A percentile compares a stretch with the other conserved stretches of the same genome.
Evolutionary conservation across 2,113 vertebrate genomes (phyloP).

Genomic region (Tympanuchus pallidicinctus): DNA sequence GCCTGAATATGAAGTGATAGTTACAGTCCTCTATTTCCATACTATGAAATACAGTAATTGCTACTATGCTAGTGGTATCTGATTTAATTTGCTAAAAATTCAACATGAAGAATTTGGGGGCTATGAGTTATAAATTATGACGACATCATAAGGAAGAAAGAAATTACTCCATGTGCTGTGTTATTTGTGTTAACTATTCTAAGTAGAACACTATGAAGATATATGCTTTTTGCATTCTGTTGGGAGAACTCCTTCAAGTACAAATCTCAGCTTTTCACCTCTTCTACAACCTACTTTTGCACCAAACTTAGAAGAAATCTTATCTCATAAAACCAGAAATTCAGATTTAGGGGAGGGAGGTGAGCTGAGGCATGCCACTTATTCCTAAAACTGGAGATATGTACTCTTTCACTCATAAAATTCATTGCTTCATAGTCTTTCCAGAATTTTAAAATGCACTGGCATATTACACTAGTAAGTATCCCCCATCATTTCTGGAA

Average conservation of each 20-base stretch:
- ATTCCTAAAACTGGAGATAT: background rate
- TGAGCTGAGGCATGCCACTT: background rate
- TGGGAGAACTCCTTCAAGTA: slow-evolving; percentile 16
- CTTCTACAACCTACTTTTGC: background rate
- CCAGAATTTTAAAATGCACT: background rate
- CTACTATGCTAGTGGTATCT: background rate
- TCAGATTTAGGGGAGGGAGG: background rate
- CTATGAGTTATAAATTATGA: background rate
- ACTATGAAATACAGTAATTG: background rate
- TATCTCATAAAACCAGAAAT: background rate
- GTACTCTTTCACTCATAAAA: background rate
- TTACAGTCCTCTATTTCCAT: background rate
- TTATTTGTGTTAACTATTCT: background rate
- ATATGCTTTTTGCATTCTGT: slow-evolving; percentile 4
- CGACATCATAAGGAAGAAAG: background rate
- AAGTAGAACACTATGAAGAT: background rate
- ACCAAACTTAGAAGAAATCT: slow-evolving; percentile 18
- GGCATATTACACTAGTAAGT: background rate
- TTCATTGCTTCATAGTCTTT: background rate
- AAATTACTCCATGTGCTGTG: background rate
- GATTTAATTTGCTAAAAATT: background rate
- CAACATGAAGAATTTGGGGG: background rate
- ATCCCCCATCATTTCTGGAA: background rate
- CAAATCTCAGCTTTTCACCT: slow-evolving; percentile 45
- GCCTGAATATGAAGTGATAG: background rate